A percentile compares a stretch with the other conserved stretches of the same genome.
These are phyloP conservation scores for Zoroaster sp. DNA, from an alignment of 53 echinoderm and acorn worm genomes.

Conservation along the genomic window DNA sequence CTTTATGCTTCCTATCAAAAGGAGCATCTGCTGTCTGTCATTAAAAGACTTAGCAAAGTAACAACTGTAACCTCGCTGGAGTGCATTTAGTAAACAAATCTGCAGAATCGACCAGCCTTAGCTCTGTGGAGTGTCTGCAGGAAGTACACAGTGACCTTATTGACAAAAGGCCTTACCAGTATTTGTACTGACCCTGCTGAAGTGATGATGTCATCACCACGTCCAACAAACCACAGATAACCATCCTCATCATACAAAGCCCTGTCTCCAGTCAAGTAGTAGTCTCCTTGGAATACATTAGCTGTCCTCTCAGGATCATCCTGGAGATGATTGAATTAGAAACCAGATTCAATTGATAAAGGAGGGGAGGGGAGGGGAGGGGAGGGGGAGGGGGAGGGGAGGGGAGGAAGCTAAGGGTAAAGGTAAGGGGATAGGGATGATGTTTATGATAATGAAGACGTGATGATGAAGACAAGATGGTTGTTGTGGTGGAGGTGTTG, in stretches of 20 bases:
- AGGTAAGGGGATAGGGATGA: too few relatives aligned
- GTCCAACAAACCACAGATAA: conserved; percentile 87
- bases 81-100: too few relatives aligned
- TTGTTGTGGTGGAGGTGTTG: too few relatives aligned
- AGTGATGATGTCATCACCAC: conserved; percentile 90
- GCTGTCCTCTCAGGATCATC: conserved; percentile 85
- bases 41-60: not conserved
- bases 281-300: conserved; percentile 70
- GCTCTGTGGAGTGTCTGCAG: not conserved
- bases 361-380: too few relatives aligned
- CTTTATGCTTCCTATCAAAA: not conserved
- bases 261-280: conserved; percentile 89
- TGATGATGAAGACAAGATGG: too few relatives aligned
- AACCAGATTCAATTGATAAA: not conserved
- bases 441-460: too few relatives aligned
- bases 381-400: too few relatives aligned
- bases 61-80: not conserved
- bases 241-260: conserved; percentile 85
- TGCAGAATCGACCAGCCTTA: not conserved
- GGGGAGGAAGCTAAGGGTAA: too few relatives aligned
- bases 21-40: too few relatives aligned
- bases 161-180: too few relatives aligned
- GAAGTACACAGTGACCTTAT: too few relatives aligned
- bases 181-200: conserved; percentile 80
- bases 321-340: conserved; percentile 12